A percentile compares a stretch with the other conserved stretches of the same genome.
Conservation (phyloP, 2,113 vertebrate genomes). For the Apodemus speciosus region DNA sequence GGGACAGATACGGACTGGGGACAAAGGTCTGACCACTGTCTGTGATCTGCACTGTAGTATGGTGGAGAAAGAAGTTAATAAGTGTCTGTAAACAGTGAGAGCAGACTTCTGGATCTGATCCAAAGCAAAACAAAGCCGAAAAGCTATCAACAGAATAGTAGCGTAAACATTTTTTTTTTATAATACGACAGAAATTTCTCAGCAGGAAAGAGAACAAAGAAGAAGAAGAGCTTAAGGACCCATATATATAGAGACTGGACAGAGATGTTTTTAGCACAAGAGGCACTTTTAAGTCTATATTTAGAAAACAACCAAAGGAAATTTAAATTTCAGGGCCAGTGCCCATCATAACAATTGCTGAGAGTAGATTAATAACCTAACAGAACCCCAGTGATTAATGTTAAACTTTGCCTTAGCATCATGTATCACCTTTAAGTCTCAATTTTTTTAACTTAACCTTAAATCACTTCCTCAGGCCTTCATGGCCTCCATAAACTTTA, state of each 20-base stretch:
- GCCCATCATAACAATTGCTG: background rate
- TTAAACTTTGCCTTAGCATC: background rate
- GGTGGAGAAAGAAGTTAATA: background rate
- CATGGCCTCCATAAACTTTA: background rate
- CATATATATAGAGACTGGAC: background rate
- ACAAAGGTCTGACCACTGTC: background rate
- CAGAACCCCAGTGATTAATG: background rate
- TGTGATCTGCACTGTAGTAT: background rate
- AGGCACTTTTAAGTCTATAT: background rate
- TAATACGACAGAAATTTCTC: background rate
- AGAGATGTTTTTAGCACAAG: conserved; percentile 6
- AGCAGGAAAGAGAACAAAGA: background rate
- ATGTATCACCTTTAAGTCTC: background rate
- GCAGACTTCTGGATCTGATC: background rate
- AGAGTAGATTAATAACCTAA: background rate
- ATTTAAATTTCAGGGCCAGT: background rate
- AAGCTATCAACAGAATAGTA: background rate
- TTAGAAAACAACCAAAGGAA: conserved; percentile 16
- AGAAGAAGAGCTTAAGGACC: background rate
- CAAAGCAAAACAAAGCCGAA: background rate
- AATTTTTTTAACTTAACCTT: background rate
- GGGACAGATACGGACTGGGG: background rate
- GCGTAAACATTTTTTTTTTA: background rate
- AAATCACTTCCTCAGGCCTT: background rate
- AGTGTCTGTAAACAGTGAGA: background rate